These are phyloP conservation scores for Synaphobranchus kaupii DNA, from an alignment of 2,797 vertebrate species.

Conservation along the genomic window DNA sequence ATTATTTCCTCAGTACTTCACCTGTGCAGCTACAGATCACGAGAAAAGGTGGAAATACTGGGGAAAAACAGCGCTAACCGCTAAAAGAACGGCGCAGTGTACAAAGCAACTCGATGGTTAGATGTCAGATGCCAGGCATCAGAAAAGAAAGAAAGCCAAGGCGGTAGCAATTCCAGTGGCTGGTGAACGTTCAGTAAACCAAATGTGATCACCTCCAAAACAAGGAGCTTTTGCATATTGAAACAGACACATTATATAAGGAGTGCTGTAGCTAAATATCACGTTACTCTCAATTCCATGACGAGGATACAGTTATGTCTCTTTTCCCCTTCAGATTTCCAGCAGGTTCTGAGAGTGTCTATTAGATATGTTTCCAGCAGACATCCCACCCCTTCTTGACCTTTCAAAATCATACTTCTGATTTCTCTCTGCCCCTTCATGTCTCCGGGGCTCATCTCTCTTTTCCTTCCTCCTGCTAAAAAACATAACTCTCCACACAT, in stretches of 20 bases:
- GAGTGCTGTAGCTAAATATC: neutral
- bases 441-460: neutral
- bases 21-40: neutral
- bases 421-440: neutral
- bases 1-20: neutral
- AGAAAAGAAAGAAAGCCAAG: neutral
- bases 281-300: neutral
- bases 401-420: neutral
- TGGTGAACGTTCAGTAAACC: neutral
- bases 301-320: neutral
- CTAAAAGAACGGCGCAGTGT: neutral
- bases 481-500: neutral
- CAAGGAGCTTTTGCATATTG: neutral
- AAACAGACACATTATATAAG: neutral
- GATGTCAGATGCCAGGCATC: neutral
- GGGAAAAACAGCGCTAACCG: neutral
- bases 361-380: neutral
- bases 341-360: neutral
- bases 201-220: neutral
- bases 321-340: neutral
- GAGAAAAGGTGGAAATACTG: neutral
- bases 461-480: neutral
- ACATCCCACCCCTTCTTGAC: neutral
- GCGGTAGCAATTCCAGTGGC: neutral
- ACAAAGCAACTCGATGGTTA: neutral